Evolutionary conservation across 2,888 invertebrate species (phyloP).

Genomic region (Drosophila paranaensis): DNA sequence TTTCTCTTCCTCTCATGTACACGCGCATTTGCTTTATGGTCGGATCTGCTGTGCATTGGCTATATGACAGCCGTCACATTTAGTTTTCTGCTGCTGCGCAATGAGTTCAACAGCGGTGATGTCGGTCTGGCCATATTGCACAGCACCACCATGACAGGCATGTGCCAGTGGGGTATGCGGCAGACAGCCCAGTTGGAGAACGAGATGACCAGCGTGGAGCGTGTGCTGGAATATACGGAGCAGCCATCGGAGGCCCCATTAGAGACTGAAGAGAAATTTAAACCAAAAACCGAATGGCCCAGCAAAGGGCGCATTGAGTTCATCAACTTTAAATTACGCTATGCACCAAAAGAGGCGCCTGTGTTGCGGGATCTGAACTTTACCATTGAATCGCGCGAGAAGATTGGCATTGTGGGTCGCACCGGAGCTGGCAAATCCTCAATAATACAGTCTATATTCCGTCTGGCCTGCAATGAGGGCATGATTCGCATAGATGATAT

Average conservation of each 20-base stretch:
- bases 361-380: conserved; percentile 91
- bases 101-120: conserved; percentile 86
- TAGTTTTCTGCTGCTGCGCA: conserved; percentile 90
- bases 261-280: conserved; percentile 84
- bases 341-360: conserved; percentile 88
- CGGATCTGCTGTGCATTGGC: conserved; percentile 94
- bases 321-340: conserved; percentile 88
- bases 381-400: conserved; percentile 85
- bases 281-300: conserved; percentile 88
- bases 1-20: conserved; percentile 93
- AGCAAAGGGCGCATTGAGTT: conserved; percentile 88
- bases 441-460: conserved; percentile 92
- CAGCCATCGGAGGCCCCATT: conserved; percentile 88
- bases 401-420: conserved; percentile 94
- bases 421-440: conserved; percentile 96
- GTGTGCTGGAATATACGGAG: conserved; percentile 92
- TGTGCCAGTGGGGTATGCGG: conserved; percentile 93
- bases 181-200: conserved; percentile 94
- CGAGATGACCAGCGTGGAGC: conserved; percentile 93
- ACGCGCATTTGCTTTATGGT: conserved; percentile 96
- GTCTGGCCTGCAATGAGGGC: conserved; percentile 92
- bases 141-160: conserved; percentile 89
- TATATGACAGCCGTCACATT: conserved; percentile 94
- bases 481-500: conserved; percentile 91
- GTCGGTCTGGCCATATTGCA: conserved; percentile 91